Evolutionary conservation across 1,140 invertebrate genomes (phyloP).

Genomic region (Bathynomus jamesi): DNA sequence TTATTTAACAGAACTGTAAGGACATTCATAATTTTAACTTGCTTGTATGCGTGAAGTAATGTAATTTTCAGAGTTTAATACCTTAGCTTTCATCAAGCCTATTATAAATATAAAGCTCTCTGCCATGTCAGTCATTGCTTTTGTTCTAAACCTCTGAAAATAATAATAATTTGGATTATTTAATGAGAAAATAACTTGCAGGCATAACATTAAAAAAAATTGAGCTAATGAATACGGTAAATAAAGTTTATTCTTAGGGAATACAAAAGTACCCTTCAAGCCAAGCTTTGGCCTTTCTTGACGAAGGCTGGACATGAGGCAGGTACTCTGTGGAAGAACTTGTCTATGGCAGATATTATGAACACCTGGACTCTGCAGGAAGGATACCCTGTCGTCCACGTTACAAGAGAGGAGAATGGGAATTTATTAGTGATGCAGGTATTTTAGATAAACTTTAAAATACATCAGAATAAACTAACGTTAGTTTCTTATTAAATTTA

Average conservation of each 20-base stretch:
- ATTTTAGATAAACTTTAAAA: background rate
- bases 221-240: background rate
- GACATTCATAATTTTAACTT: no score
- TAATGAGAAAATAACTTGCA: background rate
- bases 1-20: background rate
- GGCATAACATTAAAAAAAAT: background rate
- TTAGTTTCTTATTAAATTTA: no score
- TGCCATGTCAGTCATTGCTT: background rate
- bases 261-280: slow-evolving; percentile 58
- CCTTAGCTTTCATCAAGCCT: background rate
- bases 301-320: slow-evolving; percentile 12
- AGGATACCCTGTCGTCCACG: slow-evolving; percentile 49
- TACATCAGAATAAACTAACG: background rate
- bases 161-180: background rate
- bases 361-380: slow-evolving; percentile 44
- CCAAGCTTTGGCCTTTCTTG: slow-evolving; percentile 75
- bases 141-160: background rate
- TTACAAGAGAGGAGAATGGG: slow-evolving; percentile 29
- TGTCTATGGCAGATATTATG: slow-evolving; percentile 66
- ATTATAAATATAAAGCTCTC: background rate
- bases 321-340: slow-evolving; percentile 49
- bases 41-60: no score
- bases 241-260: background rate
- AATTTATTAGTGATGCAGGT: background rate
- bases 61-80: background rate